These are phyloP conservation scores for Todiramphus chloris DNA, from an alignment of 2,113 vertebrate species.

Conservation along the genomic window DNA sequence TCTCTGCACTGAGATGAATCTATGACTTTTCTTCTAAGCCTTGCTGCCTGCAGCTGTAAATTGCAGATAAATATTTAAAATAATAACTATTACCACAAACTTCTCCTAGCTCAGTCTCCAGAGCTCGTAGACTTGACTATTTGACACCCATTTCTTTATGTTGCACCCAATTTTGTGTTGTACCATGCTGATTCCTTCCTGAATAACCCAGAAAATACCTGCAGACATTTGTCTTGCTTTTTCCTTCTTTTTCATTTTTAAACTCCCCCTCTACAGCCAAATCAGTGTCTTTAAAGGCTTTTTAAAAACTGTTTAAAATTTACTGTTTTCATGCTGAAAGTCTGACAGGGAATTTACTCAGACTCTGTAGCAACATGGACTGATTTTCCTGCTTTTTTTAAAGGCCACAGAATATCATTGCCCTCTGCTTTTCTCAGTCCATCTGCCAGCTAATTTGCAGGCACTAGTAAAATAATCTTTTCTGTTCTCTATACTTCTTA, in stretches of 20 bases:
- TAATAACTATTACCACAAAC: background rate
- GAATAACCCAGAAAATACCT: background rate
- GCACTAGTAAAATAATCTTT: background rate
- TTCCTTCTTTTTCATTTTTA: background rate
- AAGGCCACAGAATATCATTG: background rate
- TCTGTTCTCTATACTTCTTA: background rate
- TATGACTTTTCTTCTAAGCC: background rate
- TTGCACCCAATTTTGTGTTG: background rate
- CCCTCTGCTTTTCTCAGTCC: background rate
- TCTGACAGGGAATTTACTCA: background rate
- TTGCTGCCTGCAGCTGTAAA: background rate
- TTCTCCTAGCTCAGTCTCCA: background rate
- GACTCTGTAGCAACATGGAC: background rate
- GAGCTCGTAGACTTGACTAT: background rate
- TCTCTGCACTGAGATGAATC: background rate
- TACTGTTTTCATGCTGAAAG: background rate
- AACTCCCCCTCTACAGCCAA: background rate
- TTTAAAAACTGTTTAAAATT: background rate
- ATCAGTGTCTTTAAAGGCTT: background rate
- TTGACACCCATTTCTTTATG: background rate
- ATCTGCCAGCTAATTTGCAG: constrained; percentile 21
- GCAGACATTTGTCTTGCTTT: background rate
- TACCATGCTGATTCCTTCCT: background rate
- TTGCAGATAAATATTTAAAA: no score
- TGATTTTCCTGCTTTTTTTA: background rate